Evolutionary conservation across 1,140 invertebrate species (phyloP), one percentile per base, ranked within the genome.

Genomic region (Microplitis demolitor): DNA sequence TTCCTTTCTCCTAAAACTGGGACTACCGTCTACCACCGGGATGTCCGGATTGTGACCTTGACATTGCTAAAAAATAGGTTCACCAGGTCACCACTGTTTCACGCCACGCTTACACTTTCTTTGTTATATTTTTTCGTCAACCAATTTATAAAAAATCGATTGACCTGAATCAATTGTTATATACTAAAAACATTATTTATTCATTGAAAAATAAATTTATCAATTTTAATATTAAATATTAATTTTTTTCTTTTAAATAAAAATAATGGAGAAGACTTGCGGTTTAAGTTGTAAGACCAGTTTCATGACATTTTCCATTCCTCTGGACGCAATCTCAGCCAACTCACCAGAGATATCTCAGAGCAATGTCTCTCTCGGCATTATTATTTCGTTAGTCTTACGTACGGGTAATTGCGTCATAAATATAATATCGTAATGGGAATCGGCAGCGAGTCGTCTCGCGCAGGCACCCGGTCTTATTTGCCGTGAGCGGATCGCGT

Each of bases 381-480:
- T 78, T 69, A 72, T 73, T 76, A 76, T 75, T 69, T 72, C 68
- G 76, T 75, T 77, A 66, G 51, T 69, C 68, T 45, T 62, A 62
- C 67, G 67, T 64, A 54, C 71, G 72, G 39, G 53, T 71, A 76
- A 78, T 79, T 73, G 77, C 76, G 58, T 74, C 76, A 73, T 78
- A 80, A 80, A 80, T 81, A 78, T 77, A 78, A 79, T 79, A 79
- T 77, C 74, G 77, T 77, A 77, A 78, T 75, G 69, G 74, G 67
- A 73, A 76, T 76, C 58, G 68, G 69, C 54, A 33, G 63, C 34
- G 63, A 66, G 69, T 68, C 72, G 58, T 73, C 66, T 73, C 45
- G 24, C 33, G 51, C 69, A 34, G 60, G 39, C 62, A 63, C 50
- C 39, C 56, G 37, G 72, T 35, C 56, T 70, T 53, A 62, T 70